A percentile compares a stretch with the other conserved stretches of the same genome.
These are phyloP conservation scores for Stegophylla sp. DNA, from an alignment of 2,888 invertebrate genomes.

Conservation along the genomic window DNA sequence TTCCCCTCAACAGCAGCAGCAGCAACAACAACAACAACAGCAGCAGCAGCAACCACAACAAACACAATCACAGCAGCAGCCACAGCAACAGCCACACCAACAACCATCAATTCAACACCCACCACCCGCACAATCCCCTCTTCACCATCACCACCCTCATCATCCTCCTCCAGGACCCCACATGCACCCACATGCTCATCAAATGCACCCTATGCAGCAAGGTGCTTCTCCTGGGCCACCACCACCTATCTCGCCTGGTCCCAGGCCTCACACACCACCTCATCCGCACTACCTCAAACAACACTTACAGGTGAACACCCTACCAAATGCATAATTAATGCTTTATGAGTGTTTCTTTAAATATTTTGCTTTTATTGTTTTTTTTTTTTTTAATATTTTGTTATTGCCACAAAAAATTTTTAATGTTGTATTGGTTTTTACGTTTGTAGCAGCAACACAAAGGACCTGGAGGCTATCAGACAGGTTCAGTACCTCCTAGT, in stretches of 20 bases:
- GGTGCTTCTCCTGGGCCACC: constrained; percentile 62
- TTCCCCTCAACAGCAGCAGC: constrained; percentile 60
- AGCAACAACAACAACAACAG: constrained; percentile 56
- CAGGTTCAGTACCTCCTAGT: constrained; percentile 70
- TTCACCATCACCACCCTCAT: constrained; percentile 60
- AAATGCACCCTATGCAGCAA: constrained; percentile 63
- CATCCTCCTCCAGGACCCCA: constrained; percentile 58
- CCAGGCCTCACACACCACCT: constrained; percentile 68
- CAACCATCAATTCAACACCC: constrained; percentile 59
- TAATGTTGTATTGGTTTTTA: constrained; percentile 14
- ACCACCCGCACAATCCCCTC: constrained; percentile 56
- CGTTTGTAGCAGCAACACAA: constrained; percentile 45
- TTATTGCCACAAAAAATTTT: background rate
- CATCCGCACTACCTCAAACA: constrained; percentile 75
- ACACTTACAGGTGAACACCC: constrained; percentile 66
- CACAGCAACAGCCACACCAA: constrained; percentile 42
- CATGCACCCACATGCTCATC: constrained; percentile 61
- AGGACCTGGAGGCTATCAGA: constrained; percentile 50
- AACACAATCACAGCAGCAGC: constrained; percentile 61
- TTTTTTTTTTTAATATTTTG: background rate
- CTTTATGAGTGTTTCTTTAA: constrained; percentile 31
- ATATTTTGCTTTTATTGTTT: constrained; percentile 60
- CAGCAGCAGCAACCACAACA: constrained; percentile 64
- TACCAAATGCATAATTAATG: constrained; percentile 30
- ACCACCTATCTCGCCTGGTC: constrained; percentile 63